Evolutionary conservation across 2,888 invertebrate genomes (phyloP).

Genomic region (Epiblema foenella): DNA sequence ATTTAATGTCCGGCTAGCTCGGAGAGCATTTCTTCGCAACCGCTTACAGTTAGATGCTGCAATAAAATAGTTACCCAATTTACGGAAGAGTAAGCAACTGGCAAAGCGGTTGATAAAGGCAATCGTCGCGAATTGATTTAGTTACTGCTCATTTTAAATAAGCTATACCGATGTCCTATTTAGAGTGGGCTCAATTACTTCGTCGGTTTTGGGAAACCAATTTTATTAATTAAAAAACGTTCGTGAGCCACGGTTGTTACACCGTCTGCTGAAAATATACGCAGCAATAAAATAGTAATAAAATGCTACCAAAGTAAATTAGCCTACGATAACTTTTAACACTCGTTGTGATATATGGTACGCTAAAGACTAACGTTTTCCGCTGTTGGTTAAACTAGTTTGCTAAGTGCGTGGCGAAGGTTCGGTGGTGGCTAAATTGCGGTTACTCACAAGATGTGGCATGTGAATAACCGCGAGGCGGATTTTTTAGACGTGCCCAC

Average conservation of each 20-base stretch:
- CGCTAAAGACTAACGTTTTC: neutral
- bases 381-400: too few species aligned
- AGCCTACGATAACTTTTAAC: conserved; percentile 22
- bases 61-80: conserved; percentile 62
- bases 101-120: conserved; percentile 54
- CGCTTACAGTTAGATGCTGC: conserved; percentile 54
- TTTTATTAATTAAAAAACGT: conserved; percentile 65
- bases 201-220: conserved; percentile 56
- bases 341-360: conserved; percentile 4
- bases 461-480: conserved; percentile 53
- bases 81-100: conserved; percentile 63
- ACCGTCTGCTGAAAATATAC: conserved; percentile 39
- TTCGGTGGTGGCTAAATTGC: conserved; percentile 21
- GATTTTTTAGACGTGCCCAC: conserved; percentile 54
- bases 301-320: conserved; percentile 31
- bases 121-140: conserved; percentile 47
- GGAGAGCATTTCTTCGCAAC: conserved; percentile 40
- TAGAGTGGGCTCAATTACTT: conserved; percentile 48
- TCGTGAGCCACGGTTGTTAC: conserved; percentile 57
- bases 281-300: conserved; percentile 33
- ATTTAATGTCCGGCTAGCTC: conserved; percentile 48
- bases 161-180: conserved; percentile 42
- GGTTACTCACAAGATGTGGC: conserved; percentile 41
- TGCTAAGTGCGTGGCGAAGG: conserved; percentile 4
- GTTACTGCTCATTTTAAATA: conserved; percentile 26